phyloP scores from a whole-genome alignment of 2,888 invertebrate species.

The Callyntrura sp. region DNA sequence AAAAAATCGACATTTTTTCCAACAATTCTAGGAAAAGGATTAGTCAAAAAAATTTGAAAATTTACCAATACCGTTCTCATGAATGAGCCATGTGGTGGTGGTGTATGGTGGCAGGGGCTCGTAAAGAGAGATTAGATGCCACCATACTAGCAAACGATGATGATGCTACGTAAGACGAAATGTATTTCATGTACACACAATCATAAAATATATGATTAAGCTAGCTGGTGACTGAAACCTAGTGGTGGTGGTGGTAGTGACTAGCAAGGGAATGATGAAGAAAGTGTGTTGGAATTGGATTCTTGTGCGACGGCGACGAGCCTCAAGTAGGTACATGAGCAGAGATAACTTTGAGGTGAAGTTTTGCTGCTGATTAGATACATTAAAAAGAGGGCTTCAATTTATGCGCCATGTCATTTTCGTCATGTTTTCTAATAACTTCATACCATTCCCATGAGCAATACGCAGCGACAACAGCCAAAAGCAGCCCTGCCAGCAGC shows the following conservation, averaged over 20 bases:
- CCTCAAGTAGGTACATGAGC: not conserved
- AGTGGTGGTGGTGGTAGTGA: not conserved
- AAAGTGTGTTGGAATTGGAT: conserved; percentile 19
- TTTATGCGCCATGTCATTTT: conserved; percentile 25
- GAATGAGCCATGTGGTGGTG: conserved; percentile 23
- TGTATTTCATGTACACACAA: conserved; percentile 36
- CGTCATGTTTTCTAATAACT: conserved; percentile 15
- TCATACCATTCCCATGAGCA: conserved; percentile 66
- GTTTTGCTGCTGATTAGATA: not conserved
- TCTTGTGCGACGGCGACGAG: not conserved
- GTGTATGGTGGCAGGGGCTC: too few species aligned
- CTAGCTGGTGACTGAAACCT: conserved; percentile 2
- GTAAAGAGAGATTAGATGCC: conserved; percentile 53
- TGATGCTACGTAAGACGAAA: conserved; percentile 37
- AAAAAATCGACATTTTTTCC: conserved; percentile 43
- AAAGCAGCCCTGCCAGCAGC: not conserved
- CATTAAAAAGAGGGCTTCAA: not conserved
- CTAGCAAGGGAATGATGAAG: not conserved
- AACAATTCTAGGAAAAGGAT: conserved; percentile 59
- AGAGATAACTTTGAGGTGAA: conserved; percentile 17
- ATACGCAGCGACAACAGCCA: not conserved
- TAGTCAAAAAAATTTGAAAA: conserved; percentile 52
- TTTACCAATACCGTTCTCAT: conserved; percentile 51
- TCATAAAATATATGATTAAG: conserved; percentile 51
- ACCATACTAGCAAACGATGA: not conserved